Conservation (phyloP, 2,888 invertebrate genomes). For the Brassicogethes aeneus region DNA sequence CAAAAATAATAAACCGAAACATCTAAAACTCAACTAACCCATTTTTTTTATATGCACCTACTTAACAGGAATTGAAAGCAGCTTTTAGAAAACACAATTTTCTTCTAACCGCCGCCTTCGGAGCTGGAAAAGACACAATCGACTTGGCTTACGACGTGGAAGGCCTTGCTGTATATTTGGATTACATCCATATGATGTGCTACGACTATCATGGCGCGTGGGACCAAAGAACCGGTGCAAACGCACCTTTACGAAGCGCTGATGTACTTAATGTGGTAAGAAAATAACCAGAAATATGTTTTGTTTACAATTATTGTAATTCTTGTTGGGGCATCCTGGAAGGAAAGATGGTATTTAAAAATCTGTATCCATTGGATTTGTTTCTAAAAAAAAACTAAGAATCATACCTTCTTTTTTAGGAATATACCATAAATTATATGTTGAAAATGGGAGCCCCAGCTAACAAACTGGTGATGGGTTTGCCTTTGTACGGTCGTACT, state of each 20-base stretch:
- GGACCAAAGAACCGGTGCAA: slow-evolving; percentile 67
- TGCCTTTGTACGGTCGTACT: slow-evolving; percentile 78
- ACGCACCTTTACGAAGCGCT: slow-evolving; percentile 60
- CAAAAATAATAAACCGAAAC: neutral
- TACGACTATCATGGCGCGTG: slow-evolving; percentile 86
- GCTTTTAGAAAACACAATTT: slow-evolving; percentile 60
- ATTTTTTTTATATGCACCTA: no score
- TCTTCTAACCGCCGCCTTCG: slow-evolving; percentile 73
- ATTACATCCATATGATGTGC: slow-evolving; percentile 76
- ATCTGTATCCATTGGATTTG: no score
- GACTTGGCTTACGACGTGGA: slow-evolving; percentile 69
- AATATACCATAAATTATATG: slow-evolving; percentile 68
- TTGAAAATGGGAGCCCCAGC: slow-evolving; percentile 63
- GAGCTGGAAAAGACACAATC: slow-evolving; percentile 67
- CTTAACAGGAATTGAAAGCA: slow-evolving; percentile 63
- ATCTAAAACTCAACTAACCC: no score
- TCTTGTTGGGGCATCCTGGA: no score
- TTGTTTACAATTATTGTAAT: no score
- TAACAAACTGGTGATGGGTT: slow-evolving; percentile 69
- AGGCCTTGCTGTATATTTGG: slow-evolving; percentile 56
- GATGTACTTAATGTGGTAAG: slow-evolving; percentile 64
- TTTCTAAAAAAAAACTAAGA: neutral
- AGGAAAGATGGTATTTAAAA: neutral
- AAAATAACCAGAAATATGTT: slow-evolving; percentile 12
- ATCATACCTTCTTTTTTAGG: slow-evolving; percentile 40